Percentiles rank a stretch among this genome's conserved stretches.
These are phyloP conservation scores for Harpegnathos saltator DNA, from an alignment of 1,140 invertebrate genomes.

Conservation along the genomic window DNA sequence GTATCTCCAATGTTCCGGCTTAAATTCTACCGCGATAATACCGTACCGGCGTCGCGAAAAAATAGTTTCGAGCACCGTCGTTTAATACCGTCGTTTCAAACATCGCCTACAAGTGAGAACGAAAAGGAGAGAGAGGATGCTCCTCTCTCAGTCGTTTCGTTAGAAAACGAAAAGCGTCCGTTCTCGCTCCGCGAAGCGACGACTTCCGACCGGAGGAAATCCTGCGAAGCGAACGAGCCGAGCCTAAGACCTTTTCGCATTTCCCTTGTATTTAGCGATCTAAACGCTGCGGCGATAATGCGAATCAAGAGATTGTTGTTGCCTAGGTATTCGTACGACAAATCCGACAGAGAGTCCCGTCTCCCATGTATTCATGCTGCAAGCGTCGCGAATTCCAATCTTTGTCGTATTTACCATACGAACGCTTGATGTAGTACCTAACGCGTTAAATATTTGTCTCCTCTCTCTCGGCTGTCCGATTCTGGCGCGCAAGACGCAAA, in stretches of 20 bases:
- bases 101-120: constrained; percentile 61
- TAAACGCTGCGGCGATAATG: neutral
- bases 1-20: constrained; percentile 16
- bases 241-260: neutral
- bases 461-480: neutral
- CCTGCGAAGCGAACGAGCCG: neutral
- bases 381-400: neutral
- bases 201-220: neutral
- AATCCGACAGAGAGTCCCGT: constrained; percentile 1
- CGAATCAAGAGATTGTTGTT: constrained; percentile 17
- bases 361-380: neutral
- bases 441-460: constrained; percentile 6
- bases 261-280: neutral
- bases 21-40: constrained; percentile 32
- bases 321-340: neutral
- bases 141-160: constrained; percentile 5
- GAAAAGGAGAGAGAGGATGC: constrained; percentile 61
- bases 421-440: constrained; percentile 12
- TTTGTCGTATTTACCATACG: neutral
- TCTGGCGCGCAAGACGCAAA: neutral
- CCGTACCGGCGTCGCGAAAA: constrained; percentile 27
- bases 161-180: neutral
- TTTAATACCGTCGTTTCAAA: constrained; percentile 23
- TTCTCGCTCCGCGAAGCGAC: neutral
- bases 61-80: neutral